Base-by-base conservation (phyloP, 1,140 invertebrate species). In the Mercenaria mercenaria region DNA sequence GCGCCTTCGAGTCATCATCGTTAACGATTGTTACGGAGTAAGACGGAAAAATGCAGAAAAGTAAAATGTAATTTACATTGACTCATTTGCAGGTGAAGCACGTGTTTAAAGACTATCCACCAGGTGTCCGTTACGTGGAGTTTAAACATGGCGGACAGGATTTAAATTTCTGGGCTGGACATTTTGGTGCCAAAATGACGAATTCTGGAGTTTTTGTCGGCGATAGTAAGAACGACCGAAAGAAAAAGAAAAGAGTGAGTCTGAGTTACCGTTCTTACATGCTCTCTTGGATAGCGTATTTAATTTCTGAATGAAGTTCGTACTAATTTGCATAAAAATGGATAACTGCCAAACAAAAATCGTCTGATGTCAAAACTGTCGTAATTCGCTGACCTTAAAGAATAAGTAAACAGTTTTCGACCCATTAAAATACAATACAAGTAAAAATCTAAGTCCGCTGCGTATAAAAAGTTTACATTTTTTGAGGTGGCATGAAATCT, bases 111-210 rank as follows among this genome's bases (percentile, higher is more conserved):
- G 88, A 91, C 41, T 95, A 94, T 87, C 80, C 87, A 32, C 32
- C 72, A n/a, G 92, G 92, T 76, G 91, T 94, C 11, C 82, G 93
- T 43, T 95, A 90, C 86, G 91, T 95, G 11, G 88, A 90, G 26
- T 97, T 96, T 91, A 52, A 61, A 50, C 96, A 97, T 92, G 67
- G 90, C 59, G 97, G 97, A 52, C 92, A 93, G 74, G 97, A 97
- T 93, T 95, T 79, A 26, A 96, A 96, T 87, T 97, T 96, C 95
- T 97, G 97, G 97, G 96, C 96, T 79, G 97, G 97, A 41, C 96
- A 97, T 95, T 97, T 97, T 95, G 97, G 97, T 2, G 96, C 96
- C 67, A 97, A 97, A 96, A 97, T 97, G 96, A 96, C 97, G 88
- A 96, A 97, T 47, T 96, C 96, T 15, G 96, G 95, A 89, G 95